Evolutionary conservation across 2,888 invertebrate species (phyloP), one percentile per base, ranked within the genome.

Genomic region (Loripinus fragilis): DNA sequence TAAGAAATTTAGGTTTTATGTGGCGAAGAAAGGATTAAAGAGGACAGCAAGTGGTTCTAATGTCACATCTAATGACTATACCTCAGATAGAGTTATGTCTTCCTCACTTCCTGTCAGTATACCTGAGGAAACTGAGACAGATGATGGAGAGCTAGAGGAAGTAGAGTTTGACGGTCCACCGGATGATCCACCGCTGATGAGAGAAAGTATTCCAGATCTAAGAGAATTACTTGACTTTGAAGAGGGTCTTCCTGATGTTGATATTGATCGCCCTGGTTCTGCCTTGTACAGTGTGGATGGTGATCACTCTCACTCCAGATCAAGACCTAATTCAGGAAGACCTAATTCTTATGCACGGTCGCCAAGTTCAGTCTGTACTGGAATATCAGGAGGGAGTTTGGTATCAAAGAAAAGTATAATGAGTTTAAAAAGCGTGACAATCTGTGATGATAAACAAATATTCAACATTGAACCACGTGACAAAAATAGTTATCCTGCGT

Each of bases 1-100:
- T 28, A 84, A 84, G 71, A 81, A 84, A 50, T 84, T 84, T 50
- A 68, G 83, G 25, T 84, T 84, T 42, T 84, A 84, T 45, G 81
- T 84, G 1, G 76, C 83, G 1, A 71, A 76, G 52, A 79, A 79
- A 30, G 65, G 70, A 23, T 55, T 84, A 7, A 52, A 80, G 28
- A 66, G 81, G 20, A 84, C 83, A 15, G 72, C 80, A 10, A 84
- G 83, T 25, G 83, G 83, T 12, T 15, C 42, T 20, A 84, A 76
- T 20, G 74, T 81, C 12, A 79, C 81, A 15, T 76, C 77, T 0
- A 78, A 76, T 1, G 72, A 78, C 64, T 66, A 72, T 45, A 76
- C 70, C 23, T 78, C 83, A 10, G 78, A 78, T 23, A 67, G 48
- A 12, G 78, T 55, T 0, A 25, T 66, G 25, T 70, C 74, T 12